These are phyloP conservation scores for Pteruthius melanotis DNA, from an alignment of 2,113 vertebrate species.

Conservation along the genomic window DNA sequence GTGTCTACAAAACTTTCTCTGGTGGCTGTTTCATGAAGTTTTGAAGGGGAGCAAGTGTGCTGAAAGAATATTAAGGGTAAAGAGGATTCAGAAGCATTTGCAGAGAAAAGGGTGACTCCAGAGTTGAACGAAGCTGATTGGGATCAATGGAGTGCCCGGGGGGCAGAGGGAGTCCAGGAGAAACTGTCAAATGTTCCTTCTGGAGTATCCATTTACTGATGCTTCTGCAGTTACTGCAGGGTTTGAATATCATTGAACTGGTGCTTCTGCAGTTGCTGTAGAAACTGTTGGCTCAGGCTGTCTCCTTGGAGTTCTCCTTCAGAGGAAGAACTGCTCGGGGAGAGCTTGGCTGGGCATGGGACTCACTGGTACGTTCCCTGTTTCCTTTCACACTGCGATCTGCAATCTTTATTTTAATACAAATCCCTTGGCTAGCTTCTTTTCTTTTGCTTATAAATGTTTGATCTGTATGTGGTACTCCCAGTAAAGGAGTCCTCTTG, in stretches of 20 bases:
- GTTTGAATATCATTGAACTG: neutral
- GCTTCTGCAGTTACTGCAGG: constrained; percentile 5
- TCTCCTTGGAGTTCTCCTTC: constrained; percentile 25
- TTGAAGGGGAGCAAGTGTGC: neutral
- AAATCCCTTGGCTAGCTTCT: neutral
- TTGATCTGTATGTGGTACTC: neutral
- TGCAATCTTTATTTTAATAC: constrained; percentile 32
- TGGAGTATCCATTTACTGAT: constrained; percentile 2
- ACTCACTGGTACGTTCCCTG: neutral
- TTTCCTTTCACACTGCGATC: neutral
- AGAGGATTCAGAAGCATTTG: neutral
- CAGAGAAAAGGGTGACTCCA: neutral
- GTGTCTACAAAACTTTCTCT: neutral
- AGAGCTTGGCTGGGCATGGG: constrained; percentile 13
- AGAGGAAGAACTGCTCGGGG: neutral
- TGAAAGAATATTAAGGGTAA: neutral
- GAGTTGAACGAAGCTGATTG: neutral
- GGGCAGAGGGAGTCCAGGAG: neutral
- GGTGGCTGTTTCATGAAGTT: neutral
- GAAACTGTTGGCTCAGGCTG: constrained; percentile 47
- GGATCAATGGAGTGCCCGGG: neutral
- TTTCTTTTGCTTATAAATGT: constrained; percentile 15
- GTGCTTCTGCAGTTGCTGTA: constrained; percentile 49
- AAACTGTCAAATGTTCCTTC: neutral
- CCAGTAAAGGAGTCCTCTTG: neutral